Evolutionary conservation across 2,113 vertebrate genomes (phyloP).

Genomic region (Rhabdornis inornatus): DNA sequence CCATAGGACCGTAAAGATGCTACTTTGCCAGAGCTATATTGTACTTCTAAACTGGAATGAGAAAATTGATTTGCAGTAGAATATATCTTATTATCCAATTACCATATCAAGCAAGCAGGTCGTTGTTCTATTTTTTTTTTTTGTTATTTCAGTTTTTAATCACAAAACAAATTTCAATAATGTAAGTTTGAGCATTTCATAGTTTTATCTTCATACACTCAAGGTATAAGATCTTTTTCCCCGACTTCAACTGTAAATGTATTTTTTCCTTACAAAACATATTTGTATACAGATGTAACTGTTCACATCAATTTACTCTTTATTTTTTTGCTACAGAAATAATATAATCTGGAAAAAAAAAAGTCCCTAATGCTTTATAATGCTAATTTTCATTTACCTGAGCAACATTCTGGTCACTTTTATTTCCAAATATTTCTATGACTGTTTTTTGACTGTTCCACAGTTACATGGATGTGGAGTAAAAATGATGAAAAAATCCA

Average conservation of each 20-base stretch:
- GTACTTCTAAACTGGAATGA: constrained; percentile 4
- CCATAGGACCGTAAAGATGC: constrained; percentile 21
- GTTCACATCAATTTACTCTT: background rate
- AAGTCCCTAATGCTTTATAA: background rate
- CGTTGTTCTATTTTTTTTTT: background rate
- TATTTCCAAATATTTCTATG: background rate
- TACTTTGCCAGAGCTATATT: constrained; percentile 35
- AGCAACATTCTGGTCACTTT: background rate
- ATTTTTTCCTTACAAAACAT: background rate
- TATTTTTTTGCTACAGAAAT: background rate
- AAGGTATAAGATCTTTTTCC: background rate
- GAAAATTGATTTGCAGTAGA: constrained; percentile 30
- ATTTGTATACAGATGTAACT: background rate
- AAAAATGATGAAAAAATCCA: background rate
- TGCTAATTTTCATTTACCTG: background rate
- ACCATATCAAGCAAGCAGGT: background rate
- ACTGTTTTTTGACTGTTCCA: background rate
- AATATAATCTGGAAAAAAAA: background rate
- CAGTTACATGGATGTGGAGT: background rate
- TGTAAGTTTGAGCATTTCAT: background rate
- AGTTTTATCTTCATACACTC: background rate
- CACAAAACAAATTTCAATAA: background rate
- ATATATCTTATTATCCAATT: constrained; percentile 21
- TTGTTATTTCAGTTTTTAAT: background rate
- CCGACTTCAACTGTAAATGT: background rate